These are phyloP conservation scores for Paraescarpia echinospica DNA, from an alignment of 1,140 invertebrate species.

Conservation along the genomic window DNA sequence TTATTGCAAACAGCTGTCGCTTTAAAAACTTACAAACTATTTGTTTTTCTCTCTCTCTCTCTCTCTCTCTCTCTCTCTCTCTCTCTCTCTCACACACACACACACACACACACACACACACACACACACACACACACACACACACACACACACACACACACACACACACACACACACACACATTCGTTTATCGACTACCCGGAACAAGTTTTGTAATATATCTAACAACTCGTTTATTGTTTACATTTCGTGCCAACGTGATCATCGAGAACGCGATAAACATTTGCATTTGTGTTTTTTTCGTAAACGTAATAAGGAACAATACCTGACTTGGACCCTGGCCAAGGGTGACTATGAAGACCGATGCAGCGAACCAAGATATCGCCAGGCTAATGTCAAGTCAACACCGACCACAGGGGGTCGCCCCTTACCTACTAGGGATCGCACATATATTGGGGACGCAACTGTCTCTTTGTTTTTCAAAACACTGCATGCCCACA, in stretches of 20 bases:
- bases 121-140: too few relatives aligned
- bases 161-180: too few relatives aligned
- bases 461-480: not conserved
- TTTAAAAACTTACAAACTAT: too few relatives aligned
- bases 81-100: too few relatives aligned
- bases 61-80: too few relatives aligned
- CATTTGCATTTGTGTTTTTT: not conserved
- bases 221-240: not conserved
- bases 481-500: not conserved
- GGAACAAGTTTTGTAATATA: not conserved
- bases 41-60: too few relatives aligned
- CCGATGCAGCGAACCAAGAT: too few relatives aligned
- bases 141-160: too few relatives aligned
- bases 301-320: not conserved
- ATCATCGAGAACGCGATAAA: not conserved
- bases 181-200: not conserved
- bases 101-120: too few relatives aligned
- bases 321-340: not conserved
- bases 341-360: too few relatives aligned
- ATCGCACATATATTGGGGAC: not conserved
- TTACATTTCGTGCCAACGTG: not conserved
- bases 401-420: not conserved
- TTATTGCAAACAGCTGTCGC: too few relatives aligned
- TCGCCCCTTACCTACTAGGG: not conserved
- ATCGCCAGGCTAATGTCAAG: not conserved